These are phyloP conservation scores for Lepidurus packardi DNA, from an alignment of 1,140 invertebrate genomes.

Conservation along the genomic window DNA sequence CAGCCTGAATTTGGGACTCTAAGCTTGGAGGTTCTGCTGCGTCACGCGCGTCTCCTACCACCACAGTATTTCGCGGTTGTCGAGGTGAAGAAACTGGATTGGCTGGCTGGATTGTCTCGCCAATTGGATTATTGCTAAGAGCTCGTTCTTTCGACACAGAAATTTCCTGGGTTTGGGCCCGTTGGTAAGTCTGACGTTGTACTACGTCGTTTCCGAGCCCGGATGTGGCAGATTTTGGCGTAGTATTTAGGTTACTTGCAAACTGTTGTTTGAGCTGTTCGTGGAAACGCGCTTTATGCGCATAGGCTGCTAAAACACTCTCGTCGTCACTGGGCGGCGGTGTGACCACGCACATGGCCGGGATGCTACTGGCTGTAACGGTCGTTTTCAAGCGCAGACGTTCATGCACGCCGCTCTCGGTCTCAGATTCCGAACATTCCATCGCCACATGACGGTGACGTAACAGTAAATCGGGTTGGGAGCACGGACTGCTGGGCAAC, in stretches of 20 bases:
- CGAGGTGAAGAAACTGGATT: neutral
- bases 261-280: slow-evolving; percentile 17
- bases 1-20: slow-evolving; percentile 36
- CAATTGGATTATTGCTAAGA: neutral
- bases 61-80: neutral
- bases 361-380: slow-evolving; percentile 77
- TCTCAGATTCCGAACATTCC: slow-evolving; percentile 43
- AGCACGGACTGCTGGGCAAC: slow-evolving; percentile 58
- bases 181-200: too few relatives aligned
- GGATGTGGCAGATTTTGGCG: neutral
- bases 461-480: slow-evolving; percentile 43
- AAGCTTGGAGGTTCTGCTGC: slow-evolving; percentile 5
- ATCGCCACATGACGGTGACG: slow-evolving; percentile 25
- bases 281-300: neutral
- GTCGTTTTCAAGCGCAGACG: slow-evolving; percentile 76
- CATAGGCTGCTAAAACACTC: slow-evolving; percentile 38
- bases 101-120: neutral
- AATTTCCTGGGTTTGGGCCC: neutral
- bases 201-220: neutral
- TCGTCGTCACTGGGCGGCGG: slow-evolving; percentile 81
- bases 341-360: slow-evolving; percentile 86
- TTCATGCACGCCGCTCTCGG: slow-evolving; percentile 54
- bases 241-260: neutral
- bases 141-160: neutral
- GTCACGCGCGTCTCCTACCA: neutral